A percentile compares a stretch with the other conserved stretches of the same genome.
Conservation (phyloP, 2,113 vertebrate species). For the Phycodurus eques region DNA sequence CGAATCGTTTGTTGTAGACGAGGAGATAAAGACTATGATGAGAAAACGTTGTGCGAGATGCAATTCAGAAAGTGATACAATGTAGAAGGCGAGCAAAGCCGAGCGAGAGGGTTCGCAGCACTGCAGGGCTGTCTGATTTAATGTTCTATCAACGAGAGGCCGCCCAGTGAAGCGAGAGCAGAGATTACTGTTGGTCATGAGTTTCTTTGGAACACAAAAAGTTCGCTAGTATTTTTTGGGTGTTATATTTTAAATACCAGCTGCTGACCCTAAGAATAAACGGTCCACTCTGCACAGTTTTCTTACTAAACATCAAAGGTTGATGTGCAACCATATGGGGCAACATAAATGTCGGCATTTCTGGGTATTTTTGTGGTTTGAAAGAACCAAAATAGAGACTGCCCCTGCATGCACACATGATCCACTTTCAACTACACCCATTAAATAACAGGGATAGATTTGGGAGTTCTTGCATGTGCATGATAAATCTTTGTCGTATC, state of each 20-base stretch:
- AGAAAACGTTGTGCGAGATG: slow-evolving; percentile 3
- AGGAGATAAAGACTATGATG: neutral
- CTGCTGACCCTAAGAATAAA: neutral
- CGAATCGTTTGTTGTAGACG: neutral
- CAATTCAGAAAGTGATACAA: neutral
- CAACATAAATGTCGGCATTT: slow-evolving; percentile 28
- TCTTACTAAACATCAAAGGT: slow-evolving; percentile 30
- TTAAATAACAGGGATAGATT: slow-evolving; percentile 65
- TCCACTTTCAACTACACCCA: slow-evolving; percentile 51
- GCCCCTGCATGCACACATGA: slow-evolving; percentile 20
- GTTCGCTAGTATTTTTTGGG: neutral
- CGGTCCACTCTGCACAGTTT: neutral
- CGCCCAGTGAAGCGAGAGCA: slow-evolving; percentile 53
- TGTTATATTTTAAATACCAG: neutral
- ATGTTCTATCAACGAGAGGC: slow-evolving; percentile 51
- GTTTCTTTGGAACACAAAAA: slow-evolving; percentile 31
- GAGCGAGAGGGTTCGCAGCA: slow-evolving; percentile 30
- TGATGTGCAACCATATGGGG: slow-evolving; percentile 14
- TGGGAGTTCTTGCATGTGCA: slow-evolving; percentile 13
- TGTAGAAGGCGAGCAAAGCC: slow-evolving; percentile 6
- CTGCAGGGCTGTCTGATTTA: slow-evolving; percentile 68
- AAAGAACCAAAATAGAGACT: slow-evolving; percentile 51
- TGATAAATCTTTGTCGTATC: slow-evolving; percentile 13
- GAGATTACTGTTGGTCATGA: slow-evolving; percentile 37
- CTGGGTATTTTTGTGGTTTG: slow-evolving; percentile 35